Conservation (phyloP, 1,140 invertebrate species). For the Trachelipus rathkii region DNA sequence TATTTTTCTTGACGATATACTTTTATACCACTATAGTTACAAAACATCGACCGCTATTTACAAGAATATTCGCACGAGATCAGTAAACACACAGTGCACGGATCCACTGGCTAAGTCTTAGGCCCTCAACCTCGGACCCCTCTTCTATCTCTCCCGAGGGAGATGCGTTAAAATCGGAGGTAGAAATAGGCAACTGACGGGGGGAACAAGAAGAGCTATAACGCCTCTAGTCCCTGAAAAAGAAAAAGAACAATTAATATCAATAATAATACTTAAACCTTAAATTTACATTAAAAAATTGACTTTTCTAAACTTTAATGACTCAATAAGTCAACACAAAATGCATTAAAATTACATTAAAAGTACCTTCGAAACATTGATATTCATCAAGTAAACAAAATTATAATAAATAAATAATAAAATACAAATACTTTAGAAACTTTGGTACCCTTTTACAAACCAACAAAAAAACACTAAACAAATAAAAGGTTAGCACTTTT, state of each 20-base stretch:
- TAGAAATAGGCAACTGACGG: constrained; percentile 1
- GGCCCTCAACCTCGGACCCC: neutral
- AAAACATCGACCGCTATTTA: neutral
- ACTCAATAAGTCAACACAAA: too few relatives aligned
- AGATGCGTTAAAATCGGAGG: neutral
- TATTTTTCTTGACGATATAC: neutral
- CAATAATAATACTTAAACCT: too few relatives aligned
- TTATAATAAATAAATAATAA: too few relatives aligned
- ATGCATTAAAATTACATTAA: too few relatives aligned
- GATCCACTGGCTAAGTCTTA: constrained; percentile 2
- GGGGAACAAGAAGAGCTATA: neutral
- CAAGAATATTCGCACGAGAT: neutral
- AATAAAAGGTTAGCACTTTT: too few relatives aligned
- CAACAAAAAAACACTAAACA: too few relatives aligned
- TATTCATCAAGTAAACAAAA: too few relatives aligned
- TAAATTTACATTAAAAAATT: too few relatives aligned
- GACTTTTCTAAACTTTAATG: too few relatives aligned
- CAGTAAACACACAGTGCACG: constrained; percentile 2
- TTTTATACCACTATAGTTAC: neutral
- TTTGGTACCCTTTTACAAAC: too few relatives aligned
- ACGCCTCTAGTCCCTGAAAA: constrained; percentile 11
- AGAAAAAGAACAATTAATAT: constrained; percentile 12
- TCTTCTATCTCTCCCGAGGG: neutral
- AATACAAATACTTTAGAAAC: too few relatives aligned
- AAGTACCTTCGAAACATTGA: too few relatives aligned